phyloP scores from a whole-genome alignment of 2,113 vertebrate genomes.

The Trachemys scripta region DNA sequence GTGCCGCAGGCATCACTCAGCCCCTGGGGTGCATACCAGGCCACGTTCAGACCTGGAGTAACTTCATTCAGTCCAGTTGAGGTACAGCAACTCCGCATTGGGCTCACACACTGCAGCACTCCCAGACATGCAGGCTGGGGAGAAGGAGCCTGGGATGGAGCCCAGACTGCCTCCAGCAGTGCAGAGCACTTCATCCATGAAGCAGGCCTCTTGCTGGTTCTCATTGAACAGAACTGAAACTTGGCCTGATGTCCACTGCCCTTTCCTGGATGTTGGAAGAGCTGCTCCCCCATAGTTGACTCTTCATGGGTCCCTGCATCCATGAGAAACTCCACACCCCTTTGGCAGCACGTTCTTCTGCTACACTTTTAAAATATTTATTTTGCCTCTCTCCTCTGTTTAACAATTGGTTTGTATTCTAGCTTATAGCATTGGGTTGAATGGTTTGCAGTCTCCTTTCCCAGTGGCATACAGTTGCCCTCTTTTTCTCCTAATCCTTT shows the following conservation, averaged over 20 bases:
- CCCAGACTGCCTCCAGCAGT: neutral
- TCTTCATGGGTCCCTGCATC: neutral
- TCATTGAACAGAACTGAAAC: neutral
- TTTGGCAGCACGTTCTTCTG: conserved; percentile 7
- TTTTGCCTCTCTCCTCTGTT: conserved; percentile 11
- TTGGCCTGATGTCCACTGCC: neutral
- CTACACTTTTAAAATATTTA: neutral
- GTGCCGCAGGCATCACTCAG: no score
- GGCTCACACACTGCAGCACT: no score
- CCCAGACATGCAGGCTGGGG: no score
- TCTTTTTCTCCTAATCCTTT: conserved; percentile 15
- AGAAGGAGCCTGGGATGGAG: neutral
- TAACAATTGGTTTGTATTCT: neutral
- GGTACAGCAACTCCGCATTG: no score
- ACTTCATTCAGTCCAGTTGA: no score
- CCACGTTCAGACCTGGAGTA: no score
- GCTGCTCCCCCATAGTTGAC: neutral
- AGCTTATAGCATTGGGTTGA: neutral
- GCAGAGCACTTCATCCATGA: neutral
- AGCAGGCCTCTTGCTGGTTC: neutral
- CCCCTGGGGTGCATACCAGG: no score
- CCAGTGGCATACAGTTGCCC: neutral
- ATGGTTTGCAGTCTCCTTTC: neutral
- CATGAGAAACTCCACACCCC: fast-evolving
- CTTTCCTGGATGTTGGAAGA: neutral